Percentiles rank a stretch among this genome's conserved stretches.
Conservation (phyloP, 2,797 vertebrate species). For the Delichon dasypus region DNA sequence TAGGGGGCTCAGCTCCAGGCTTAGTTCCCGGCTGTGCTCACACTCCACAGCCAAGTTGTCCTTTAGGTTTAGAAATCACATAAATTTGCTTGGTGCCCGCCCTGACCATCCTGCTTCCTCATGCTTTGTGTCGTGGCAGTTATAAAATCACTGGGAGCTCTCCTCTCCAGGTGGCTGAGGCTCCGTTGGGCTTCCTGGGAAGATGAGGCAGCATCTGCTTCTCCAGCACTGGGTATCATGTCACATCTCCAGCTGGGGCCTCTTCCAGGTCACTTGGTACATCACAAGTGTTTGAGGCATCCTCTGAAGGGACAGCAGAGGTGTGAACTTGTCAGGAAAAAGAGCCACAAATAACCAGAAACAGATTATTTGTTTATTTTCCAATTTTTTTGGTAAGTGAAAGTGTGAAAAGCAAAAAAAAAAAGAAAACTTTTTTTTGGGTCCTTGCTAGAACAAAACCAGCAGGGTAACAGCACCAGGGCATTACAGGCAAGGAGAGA, state of each 20-base stretch:
- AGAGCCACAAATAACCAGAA: not conserved
- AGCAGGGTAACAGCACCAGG: not conserved
- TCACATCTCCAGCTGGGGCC: not conserved
- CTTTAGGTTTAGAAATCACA: not conserved
- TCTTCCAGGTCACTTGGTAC: conserved; percentile 38
- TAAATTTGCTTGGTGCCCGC: not conserved
- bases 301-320: conserved; percentile 37
- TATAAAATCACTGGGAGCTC: not conserved
- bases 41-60: rapidly evolving
- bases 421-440: not conserved
- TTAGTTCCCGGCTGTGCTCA: not conserved
- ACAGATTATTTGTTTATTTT: not conserved
- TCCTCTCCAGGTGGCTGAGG: not conserved
- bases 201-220: not conserved
- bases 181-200: not conserved
- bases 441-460: not conserved
- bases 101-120: not conserved
- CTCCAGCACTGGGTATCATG: not conserved
- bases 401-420: not conserved
- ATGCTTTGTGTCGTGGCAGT: not conserved
- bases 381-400: not conserved
- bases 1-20: not conserved
- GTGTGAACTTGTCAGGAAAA: conserved; percentile 21
- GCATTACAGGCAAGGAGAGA: not conserved
- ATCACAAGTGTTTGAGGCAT: conserved; percentile 14